phyloP scores from a whole-genome alignment of 2,888 invertebrate species.

The Heliconius ismenius region DNA sequence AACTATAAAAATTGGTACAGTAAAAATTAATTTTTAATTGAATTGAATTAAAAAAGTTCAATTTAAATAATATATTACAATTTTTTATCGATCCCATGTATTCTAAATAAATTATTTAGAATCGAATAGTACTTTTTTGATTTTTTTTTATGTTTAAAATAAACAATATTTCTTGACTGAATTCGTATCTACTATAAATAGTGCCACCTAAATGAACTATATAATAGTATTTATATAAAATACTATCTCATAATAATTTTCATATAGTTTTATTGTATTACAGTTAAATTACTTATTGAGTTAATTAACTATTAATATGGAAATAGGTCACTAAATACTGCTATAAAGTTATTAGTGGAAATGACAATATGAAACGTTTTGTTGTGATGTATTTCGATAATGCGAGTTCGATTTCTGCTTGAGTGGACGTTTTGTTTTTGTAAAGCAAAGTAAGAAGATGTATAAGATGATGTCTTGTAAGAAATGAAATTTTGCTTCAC shows the following conservation, averaged over 20 bases:
- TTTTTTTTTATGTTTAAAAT: too few relatives aligned
- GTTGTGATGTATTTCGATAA: not conserved
- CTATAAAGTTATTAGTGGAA: not conserved
- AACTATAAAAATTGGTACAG: too few relatives aligned
- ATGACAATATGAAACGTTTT: not conserved
- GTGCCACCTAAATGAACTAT: not conserved
- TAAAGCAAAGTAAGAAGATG: too few relatives aligned
- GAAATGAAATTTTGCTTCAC: too few relatives aligned
- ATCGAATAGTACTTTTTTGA: too few relatives aligned
- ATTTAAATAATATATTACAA: too few relatives aligned
- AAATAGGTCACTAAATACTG: not conserved
- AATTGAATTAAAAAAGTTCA: too few relatives aligned
- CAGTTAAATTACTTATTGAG: not conserved
- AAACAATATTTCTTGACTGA: not conserved
- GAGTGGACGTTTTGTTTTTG: too few relatives aligned
- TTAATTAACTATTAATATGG: slow-evolving; percentile 2
- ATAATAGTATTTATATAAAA: not conserved
- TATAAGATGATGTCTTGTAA: too few relatives aligned
- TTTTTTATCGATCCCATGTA: too few relatives aligned
- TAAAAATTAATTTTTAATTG: too few relatives aligned
- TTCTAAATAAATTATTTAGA: too few relatives aligned
- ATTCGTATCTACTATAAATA: not conserved
- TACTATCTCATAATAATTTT: not conserved
- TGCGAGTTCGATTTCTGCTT: not conserved
- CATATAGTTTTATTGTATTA: not conserved